Conservation (phyloP, 2,797 vertebrate species). For the Echiichthys vipera region DNA sequence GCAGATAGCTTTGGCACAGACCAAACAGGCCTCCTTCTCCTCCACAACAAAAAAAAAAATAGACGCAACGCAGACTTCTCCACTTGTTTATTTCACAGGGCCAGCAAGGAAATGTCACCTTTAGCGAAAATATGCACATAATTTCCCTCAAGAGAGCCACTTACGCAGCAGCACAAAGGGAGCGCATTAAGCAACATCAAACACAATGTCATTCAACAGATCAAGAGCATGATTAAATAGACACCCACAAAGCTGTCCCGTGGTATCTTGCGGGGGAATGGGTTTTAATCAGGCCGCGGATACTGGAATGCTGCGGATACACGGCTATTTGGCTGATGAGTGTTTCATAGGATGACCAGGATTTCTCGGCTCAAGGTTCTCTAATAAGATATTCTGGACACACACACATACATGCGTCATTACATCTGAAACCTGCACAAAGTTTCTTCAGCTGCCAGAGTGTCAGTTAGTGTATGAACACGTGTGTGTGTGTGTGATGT, state of each 20-base stretch:
- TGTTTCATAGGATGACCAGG: conserved; percentile 58
- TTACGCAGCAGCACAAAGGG: conserved; percentile 73
- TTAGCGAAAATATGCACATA: conserved; percentile 80
- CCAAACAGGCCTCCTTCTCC: conserved; percentile 34
- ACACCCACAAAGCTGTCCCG: conserved; percentile 70
- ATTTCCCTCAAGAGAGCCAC: conserved; percentile 78
- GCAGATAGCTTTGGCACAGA: conserved; percentile 78
- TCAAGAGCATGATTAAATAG: conserved; percentile 80
- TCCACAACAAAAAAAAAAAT: conserved; percentile 51
- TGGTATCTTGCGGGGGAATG: conserved; percentile 61
- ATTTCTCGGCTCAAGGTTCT: conserved; percentile 39
- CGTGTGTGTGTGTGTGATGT: conserved; percentile 16
- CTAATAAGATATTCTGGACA: conserved; percentile 34
- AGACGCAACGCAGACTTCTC: conserved; percentile 42
- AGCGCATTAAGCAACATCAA: conserved; percentile 76
- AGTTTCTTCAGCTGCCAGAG: conserved; percentile 29
- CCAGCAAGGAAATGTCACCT: conserved; percentile 78
- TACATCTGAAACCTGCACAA: conserved; percentile 30
- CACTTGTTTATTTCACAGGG: conserved; percentile 41
- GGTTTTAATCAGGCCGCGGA: conserved; percentile 66
- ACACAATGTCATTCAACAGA: conserved; percentile 76
- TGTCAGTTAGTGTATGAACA: conserved; percentile 12
- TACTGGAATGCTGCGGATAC: conserved; percentile 66
- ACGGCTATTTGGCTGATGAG: conserved; percentile 45
- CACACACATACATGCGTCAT: not conserved